phyloP scores from a whole-genome alignment of 2,888 invertebrate genomes.

The Belgica antarctica region DNA sequence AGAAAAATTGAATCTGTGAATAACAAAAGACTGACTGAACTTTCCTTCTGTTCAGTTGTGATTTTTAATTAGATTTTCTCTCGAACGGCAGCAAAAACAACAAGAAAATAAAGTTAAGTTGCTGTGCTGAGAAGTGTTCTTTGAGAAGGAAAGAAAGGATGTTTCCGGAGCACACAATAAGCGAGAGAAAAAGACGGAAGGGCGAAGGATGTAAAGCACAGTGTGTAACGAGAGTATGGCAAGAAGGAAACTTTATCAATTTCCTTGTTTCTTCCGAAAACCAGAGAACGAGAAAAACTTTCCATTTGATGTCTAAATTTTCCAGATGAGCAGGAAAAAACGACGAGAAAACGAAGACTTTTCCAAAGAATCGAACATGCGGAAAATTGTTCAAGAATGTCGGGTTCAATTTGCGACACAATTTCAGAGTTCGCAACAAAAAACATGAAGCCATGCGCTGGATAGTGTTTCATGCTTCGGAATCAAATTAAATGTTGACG shows the following conservation, averaged over 20 bases:
- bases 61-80: constrained; percentile 28
- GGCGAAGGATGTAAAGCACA: constrained; percentile 34
- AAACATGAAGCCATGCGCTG: not conserved
- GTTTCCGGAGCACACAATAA: too few relatives aligned
- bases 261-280: constrained; percentile 23
- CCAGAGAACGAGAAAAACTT: constrained; percentile 5
- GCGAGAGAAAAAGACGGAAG: too few relatives aligned
- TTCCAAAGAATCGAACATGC: constrained; percentile 36
- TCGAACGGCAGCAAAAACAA: constrained; percentile 4
- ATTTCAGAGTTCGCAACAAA: not conserved
- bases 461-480: constrained; percentile 2
- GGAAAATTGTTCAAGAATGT: constrained; percentile 42
- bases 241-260: constrained; percentile 41
- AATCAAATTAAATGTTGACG: constrained; percentile 18
- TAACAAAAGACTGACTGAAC: constrained; percentile 17
- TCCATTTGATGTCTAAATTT: constrained; percentile 43
- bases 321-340: constrained; percentile 39
- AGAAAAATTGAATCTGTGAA: not conserved
- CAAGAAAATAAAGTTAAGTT: constrained; percentile 22
- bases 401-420: constrained; percentile 36
- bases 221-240: constrained; percentile 34
- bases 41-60: not conserved
- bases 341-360: constrained; percentile 13
- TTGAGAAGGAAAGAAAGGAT: too few relatives aligned
- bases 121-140: too few relatives aligned